A percentile compares a stretch with the other conserved stretches of the same genome.
These are phyloP conservation scores for Danio jaintianensis DNA, from an alignment of 2,797 vertebrate genomes.

Conservation along the genomic window DNA sequence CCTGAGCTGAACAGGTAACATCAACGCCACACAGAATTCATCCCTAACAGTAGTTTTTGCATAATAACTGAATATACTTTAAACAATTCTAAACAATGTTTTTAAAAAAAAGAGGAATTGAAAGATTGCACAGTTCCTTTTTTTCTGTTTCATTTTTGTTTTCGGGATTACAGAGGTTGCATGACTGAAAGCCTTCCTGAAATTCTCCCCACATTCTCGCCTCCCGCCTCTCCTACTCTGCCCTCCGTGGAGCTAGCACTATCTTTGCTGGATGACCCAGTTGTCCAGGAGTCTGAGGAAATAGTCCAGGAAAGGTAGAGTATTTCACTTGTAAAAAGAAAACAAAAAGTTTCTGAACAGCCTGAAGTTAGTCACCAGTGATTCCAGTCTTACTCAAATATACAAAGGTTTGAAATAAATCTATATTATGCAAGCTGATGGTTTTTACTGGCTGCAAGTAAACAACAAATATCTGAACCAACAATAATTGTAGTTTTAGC, in stretches of 20 bases:
- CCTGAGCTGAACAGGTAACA: slow-evolving; percentile 32
- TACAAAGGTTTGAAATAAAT: too few species aligned
- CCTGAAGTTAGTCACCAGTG: too few species aligned
- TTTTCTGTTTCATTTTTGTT: background rate
- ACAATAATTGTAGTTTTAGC: too few species aligned
- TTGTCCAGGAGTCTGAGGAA: slow-evolving; percentile 18
- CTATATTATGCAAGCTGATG: too few species aligned
- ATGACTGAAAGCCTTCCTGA: background rate
- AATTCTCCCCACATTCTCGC: background rate
- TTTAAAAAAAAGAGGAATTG: background rate
- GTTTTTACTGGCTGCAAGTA: too few species aligned
- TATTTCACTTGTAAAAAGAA: background rate
- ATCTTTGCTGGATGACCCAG: slow-evolving; percentile 55
- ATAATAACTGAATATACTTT: too few species aligned
- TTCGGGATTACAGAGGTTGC: background rate
- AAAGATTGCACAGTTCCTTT: background rate
- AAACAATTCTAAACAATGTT: too few species aligned
- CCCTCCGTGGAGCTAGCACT: slow-evolving; percentile 50
- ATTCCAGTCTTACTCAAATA: too few species aligned
- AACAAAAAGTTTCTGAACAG: too few species aligned
- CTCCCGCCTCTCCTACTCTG: background rate
- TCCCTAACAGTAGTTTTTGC: background rate
- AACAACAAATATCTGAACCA: too few species aligned
- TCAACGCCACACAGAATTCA: background rate
- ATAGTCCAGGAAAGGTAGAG: slow-evolving; percentile 21